Evolutionary conservation across 2,888 invertebrate genomes (phyloP), one percentile per base, ranked within the genome.

Genomic region (Cacoxenus indagator): DNA sequence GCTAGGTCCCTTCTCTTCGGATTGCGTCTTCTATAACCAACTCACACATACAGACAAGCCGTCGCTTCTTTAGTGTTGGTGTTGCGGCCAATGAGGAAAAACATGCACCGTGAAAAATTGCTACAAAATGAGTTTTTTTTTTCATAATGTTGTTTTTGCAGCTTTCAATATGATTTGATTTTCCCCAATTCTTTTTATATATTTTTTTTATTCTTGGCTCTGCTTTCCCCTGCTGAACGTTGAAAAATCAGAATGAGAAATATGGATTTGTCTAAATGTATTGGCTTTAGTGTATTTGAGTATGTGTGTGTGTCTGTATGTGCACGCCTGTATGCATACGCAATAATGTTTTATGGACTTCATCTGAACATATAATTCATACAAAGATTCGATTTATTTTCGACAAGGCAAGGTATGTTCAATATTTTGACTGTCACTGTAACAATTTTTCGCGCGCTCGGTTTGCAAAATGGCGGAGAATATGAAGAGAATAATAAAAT

Each of bases 401-500:
- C 48, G 48, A 48, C 6, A 29, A 29, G n/a, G n/a, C 27, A 57
- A 57, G 57, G 4, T 5, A 17, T 17, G 17, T 17, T n/a, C n/a
- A 57, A 57, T 57, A 57, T 57, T 57, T 57, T 26, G 3, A 29
- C 26, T 14, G 19, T 11, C 27, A 57, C 29, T 57, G 57, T 57
- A 29, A 9, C 54, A 9, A n/a, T 19, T 54, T 54, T 24, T 8
- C 11, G 51, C 22, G 54, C 11, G 17, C 26, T 19, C 54, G 22
- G 9, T 22, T 11, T 19, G 26, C 22, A 24, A 54, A 24, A 22
- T 5, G 22, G 19, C 4, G 9, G 9, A 9, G 14, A 51, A 66
- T 69, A 62, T 71, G 65, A 55, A 75, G 73, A 71, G 72, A 73
- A 78, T 37, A 82, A 74, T 70, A 26, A 68, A 79, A 81, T 82